These are phyloP conservation scores for Nineta flava DNA, from an alignment of 2,888 invertebrate species.

Conservation along the genomic window DNA sequence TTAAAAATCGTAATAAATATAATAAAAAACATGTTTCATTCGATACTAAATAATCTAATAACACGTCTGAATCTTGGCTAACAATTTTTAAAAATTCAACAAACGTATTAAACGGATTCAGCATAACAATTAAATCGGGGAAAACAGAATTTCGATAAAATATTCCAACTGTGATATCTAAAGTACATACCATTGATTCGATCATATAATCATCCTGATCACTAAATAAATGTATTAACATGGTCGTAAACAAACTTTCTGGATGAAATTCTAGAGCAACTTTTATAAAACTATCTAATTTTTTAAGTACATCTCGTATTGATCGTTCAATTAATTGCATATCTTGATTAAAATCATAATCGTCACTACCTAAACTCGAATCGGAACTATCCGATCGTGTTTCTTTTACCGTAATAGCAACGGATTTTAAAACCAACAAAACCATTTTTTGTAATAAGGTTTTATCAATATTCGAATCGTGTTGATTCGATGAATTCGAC, in stretches of 20 bases:
- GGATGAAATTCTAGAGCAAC: slow-evolving; percentile 71
- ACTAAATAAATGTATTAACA: slow-evolving; percentile 73
- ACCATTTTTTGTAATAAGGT: slow-evolving; percentile 75
- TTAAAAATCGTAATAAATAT: slow-evolving; percentile 68
- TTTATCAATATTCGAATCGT: slow-evolving; percentile 38
- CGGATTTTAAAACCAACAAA: slow-evolving; percentile 71
- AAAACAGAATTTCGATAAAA: slow-evolving; percentile 67
- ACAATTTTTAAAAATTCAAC: slow-evolving; percentile 73
- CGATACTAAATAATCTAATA: slow-evolving; percentile 73
- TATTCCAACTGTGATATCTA: slow-evolving; percentile 75
- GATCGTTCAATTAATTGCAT: slow-evolving; percentile 78
- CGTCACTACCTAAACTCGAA: slow-evolving; percentile 69
- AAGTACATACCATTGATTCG: slow-evolving; percentile 81
- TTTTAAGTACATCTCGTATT: slow-evolving; percentile 66
- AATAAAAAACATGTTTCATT: slow-evolving; percentile 82
- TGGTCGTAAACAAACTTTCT: slow-evolving; percentile 73
- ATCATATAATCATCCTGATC: slow-evolving; percentile 85
- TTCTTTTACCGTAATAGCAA: slow-evolving; percentile 80
- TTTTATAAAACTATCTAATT: slow-evolving; percentile 69
- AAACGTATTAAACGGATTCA: slow-evolving; percentile 77
- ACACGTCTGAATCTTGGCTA: slow-evolving; percentile 61
- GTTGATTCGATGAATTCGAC: slow-evolving; percentile 20
- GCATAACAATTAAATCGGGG: slow-evolving; percentile 62
- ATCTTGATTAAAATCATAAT: slow-evolving; percentile 75
- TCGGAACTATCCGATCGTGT: slow-evolving; percentile 71